A percentile compares a stretch with the other conserved stretches of the same genome.
These are phyloP conservation scores for Stegastes partitus DNA, from an alignment of 2,113 vertebrate genomes.

Conservation along the genomic window DNA sequence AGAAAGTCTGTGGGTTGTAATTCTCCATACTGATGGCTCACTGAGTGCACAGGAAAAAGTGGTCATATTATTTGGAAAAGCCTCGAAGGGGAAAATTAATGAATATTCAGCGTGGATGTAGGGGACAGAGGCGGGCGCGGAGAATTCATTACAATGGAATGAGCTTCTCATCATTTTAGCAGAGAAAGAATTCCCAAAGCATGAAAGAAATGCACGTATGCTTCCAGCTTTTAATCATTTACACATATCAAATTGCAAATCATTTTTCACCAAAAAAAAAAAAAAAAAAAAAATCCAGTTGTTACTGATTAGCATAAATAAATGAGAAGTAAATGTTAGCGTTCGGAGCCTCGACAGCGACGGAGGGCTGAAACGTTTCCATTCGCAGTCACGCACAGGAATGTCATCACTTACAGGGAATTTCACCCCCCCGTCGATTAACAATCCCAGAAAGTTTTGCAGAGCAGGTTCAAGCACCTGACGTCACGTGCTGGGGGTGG, in stretches of 20 bases:
- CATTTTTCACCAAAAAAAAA: background rate
- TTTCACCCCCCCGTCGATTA: slow-evolving; percentile 60
- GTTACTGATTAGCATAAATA: slow-evolving; percentile 81
- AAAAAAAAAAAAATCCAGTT: slow-evolving; percentile 31
- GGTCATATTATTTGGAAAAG: slow-evolving; percentile 69
- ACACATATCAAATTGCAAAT: slow-evolving; percentile 56
- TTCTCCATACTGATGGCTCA: slow-evolving; percentile 53
- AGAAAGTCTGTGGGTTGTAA: slow-evolving; percentile 67
- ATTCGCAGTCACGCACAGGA: slow-evolving; percentile 70
- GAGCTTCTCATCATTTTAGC: slow-evolving; percentile 47
- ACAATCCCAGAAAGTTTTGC: slow-evolving; percentile 53
- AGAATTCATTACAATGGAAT: slow-evolving; percentile 62
- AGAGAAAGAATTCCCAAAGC: slow-evolving; percentile 51
- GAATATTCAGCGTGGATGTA: slow-evolving; percentile 60
- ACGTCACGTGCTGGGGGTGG: slow-evolving; percentile 68
- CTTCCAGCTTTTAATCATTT: slow-evolving; percentile 66
- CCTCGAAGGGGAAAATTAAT: slow-evolving; percentile 65
- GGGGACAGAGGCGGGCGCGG: slow-evolving; percentile 48
- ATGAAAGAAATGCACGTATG: slow-evolving; percentile 47
- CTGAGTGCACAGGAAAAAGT: slow-evolving; percentile 56
- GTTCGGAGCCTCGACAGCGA: slow-evolving; percentile 56
- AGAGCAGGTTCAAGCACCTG: slow-evolving; percentile 69
- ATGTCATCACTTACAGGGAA: slow-evolving; percentile 65
- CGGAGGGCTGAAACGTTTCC: slow-evolving; percentile 58
- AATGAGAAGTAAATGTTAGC: slow-evolving; percentile 75